Evolutionary conservation across 2,797 vertebrate genomes (phyloP), one percentile per base, ranked within the genome.

Genomic region (Sciurus vulgaris): DNA sequence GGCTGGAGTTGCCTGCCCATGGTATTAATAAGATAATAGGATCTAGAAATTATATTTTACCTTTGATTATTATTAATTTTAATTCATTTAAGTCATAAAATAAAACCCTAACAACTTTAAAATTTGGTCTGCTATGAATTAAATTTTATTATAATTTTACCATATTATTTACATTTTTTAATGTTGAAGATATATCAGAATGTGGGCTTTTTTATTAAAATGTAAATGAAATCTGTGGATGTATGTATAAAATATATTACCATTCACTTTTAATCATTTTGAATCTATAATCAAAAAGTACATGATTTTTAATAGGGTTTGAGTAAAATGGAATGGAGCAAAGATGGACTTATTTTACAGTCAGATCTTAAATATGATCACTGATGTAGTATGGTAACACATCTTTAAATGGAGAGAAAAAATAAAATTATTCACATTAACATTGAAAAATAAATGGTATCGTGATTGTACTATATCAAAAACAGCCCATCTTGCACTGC

Each of bases 1-100:
- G 97, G 98, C 98, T 99, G 98, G 98, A 99, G 99, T 98, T 99
- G 99, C 88, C 98, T 99, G 98, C 38, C 97, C 98, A 98, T 98
- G 98, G 51, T 96, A 96, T 81, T 96, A 96, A 97, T 97, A 94
- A 97, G 93, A 82, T 24, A 97, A 83, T 65, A 92, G 35, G 35
- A 49, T 91, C 87, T 33, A 92, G 95, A 78, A 35, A 96, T 90
- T 96, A 54, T 65, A 92, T 70, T 92, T 91, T 94, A 97, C 91
- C 97, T 97, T 97, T 69, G 30, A 91, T 94, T 96, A 97, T 97
- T 97, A 92, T 91, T 92, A 97, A 94, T 97, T 89, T 97, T 92
- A 97, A 77, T 95, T 96, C 94, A 97, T 85, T 97, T 97, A 93
- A 0, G 86, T 30, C 67, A 94, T 38, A 72, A 98, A 97, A 94